Conservation (phyloP, 2,113 vertebrate genomes). For the Bubalus kerabau region DNA sequence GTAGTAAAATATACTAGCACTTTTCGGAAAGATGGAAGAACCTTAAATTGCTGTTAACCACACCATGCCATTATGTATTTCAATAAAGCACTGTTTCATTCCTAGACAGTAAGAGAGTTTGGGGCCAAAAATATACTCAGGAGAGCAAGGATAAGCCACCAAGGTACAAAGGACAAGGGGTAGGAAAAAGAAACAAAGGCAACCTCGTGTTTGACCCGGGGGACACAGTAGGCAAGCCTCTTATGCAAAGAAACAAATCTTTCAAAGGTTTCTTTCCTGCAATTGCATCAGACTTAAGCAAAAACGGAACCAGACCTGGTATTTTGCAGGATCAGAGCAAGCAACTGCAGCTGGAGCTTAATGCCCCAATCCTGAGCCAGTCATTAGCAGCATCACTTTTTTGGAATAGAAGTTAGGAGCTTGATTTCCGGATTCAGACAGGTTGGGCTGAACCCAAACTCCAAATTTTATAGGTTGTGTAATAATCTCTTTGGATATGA, state of each 20-base stretch:
- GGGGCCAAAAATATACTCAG: background rate
- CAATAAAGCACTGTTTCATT: background rate
- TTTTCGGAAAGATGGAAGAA: background rate
- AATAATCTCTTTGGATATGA: background rate
- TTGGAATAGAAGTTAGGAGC: background rate
- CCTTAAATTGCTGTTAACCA: background rate
- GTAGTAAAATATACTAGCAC: background rate
- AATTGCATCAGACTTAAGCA: background rate
- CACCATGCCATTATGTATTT: no score
- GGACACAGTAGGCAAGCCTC: background rate
- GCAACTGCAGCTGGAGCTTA: rapidly evolving
- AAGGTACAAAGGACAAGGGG: background rate
- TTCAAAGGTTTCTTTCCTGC: background rate
- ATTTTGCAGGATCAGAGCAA: background rate
- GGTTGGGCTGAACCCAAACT: background rate
- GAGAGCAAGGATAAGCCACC: background rate
- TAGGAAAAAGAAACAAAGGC: background rate
- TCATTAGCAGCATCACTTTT: background rate
- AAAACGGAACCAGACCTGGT: background rate
- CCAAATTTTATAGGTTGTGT: background rate
- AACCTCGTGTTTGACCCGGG: background rate
- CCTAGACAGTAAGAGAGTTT: background rate
- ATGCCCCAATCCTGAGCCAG: no score
- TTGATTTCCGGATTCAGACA: background rate
- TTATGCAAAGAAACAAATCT: background rate